phyloP scores from a whole-genome alignment of 2,113 vertebrate genomes.

The Megaceryle torquata region DNA sequence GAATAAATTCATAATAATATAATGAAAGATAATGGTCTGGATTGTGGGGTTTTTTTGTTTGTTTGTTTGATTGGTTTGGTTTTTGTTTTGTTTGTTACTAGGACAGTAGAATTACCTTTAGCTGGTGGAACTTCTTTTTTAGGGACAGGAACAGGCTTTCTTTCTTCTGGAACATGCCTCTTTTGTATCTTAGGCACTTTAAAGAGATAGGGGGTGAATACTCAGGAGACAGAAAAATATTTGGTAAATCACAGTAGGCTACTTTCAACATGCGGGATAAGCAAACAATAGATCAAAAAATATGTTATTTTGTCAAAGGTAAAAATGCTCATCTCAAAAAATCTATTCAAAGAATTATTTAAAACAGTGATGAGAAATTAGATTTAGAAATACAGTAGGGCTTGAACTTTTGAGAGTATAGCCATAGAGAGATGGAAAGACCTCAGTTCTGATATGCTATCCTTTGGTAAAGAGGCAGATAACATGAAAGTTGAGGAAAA shows the following conservation, averaged over 20 bases:
- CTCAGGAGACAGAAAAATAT: neutral
- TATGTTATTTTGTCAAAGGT: neutral
- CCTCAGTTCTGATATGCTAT: neutral
- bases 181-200: slow-evolving; percentile 74
- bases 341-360: neutral
- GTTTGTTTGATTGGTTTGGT: neutral
- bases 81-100: neutral
- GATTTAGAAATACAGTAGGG: neutral
- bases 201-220: slow-evolving; percentile 52
- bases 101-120: slow-evolving; percentile 71
- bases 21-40: neutral
- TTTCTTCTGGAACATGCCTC: slow-evolving; percentile 73
- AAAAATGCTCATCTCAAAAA: neutral
- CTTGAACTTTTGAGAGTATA: neutral
- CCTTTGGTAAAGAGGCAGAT: neutral
- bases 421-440: neutral
- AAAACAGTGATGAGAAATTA: neutral
- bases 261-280: neutral
- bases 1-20: neutral
- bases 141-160: slow-evolving; percentile 62
- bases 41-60: neutral
- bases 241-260: neutral
- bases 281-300: neutral
- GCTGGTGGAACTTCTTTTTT: slow-evolving; percentile 69
- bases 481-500: neutral